A percentile compares a stretch with the other conserved stretches of the same genome.
Evolutionary conservation across 2,113 vertebrate species (phyloP).

Genomic region (Isurus oxyrinchus): DNA sequence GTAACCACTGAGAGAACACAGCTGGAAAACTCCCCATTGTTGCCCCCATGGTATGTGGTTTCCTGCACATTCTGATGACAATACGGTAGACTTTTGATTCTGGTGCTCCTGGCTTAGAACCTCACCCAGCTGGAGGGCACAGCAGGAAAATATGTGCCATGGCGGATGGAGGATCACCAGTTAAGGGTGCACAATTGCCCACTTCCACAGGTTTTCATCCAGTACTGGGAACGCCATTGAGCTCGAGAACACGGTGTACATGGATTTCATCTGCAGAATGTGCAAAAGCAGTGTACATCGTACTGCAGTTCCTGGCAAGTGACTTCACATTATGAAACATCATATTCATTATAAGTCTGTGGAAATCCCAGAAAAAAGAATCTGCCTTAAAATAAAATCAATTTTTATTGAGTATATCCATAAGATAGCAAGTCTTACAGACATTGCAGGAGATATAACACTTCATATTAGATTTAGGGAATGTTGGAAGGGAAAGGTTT

Average conservation of each 20-base stretch:
- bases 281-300: background rate
- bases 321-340: background rate
- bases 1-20: background rate
- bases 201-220: background rate
- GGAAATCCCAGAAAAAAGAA: background rate
- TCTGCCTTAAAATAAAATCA: constrained; percentile 24
- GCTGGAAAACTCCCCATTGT: background rate
- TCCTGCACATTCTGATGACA: background rate
- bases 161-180: no score
- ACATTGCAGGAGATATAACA: constrained; percentile 1
- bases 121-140: background rate
- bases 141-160: background rate
- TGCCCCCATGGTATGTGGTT: background rate
- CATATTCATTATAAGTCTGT: background rate
- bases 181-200: background rate
- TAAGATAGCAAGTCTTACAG: background rate
- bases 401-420: constrained; percentile 15
- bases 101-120: background rate
- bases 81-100: background rate
- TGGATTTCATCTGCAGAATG: no score
- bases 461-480: background rate
- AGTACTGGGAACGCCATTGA: background rate
- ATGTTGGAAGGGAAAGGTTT: background rate
- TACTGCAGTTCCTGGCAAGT: background rate
- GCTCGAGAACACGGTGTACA: no score